A percentile compares a stretch with the other conserved stretches of the same genome.
phyloP scores from a whole-genome alignment of 2,113 vertebrate species.

The Platysternon megacephalum region DNA sequence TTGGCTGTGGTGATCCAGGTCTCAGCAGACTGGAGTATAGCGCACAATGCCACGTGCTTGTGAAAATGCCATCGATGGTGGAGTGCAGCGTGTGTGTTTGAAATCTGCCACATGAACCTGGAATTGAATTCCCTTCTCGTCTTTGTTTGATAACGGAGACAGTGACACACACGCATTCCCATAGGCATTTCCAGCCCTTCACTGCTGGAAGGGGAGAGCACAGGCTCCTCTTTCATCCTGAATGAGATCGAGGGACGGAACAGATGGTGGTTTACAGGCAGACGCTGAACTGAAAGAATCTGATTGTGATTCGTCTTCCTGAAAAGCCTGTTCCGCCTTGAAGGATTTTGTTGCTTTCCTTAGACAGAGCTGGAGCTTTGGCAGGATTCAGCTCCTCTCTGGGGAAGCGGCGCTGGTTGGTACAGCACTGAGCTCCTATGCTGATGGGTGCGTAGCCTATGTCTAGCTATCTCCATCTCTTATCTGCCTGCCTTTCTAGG shows the following conservation, averaged over 20 bases:
- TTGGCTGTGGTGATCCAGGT: neutral
- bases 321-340: slow-evolving; percentile 15
- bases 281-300: slow-evolving; percentile 17
- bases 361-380: accelerated
- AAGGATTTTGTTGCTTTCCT: neutral
- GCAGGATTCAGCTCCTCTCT: accelerated
- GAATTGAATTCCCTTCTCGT: neutral
- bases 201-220: neutral
- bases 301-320: slow-evolving; percentile 24
- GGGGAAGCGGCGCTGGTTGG: neutral
- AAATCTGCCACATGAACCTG: neutral
- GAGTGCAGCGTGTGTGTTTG: neutral
- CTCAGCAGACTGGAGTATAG: neutral
- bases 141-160: neutral
- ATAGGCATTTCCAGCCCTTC: neutral
- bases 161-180: accelerated
- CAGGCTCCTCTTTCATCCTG: neutral
- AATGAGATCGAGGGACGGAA: slow-evolving; percentile 3
- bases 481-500: neutral
- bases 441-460: neutral
- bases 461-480: neutral
- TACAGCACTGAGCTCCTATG: neutral
- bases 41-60: neutral
- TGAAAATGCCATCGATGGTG: neutral
- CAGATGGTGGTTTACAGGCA: slow-evolving; percentile 39